Conservation (phyloP, 2,797 vertebrate genomes). For the Hypotaenidia okinawae region DNA sequence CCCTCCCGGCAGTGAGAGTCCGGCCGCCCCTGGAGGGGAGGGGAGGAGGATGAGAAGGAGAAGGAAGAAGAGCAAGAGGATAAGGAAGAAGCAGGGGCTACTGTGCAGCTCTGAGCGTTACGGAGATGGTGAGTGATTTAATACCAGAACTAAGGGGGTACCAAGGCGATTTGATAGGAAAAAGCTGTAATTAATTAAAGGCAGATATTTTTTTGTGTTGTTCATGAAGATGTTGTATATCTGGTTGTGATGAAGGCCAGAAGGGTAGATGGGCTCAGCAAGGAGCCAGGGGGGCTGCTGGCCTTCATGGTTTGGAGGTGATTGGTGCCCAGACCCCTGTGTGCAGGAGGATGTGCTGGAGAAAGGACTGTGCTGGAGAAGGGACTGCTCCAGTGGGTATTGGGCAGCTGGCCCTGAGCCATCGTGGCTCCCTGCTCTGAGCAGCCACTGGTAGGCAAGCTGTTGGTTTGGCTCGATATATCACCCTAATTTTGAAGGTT, state of each 20-base stretch:
- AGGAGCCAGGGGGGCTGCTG: background rate
- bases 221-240: background rate
- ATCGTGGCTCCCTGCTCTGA: fast-evolving
- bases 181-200: background rate
- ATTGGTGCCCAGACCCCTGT: background rate
- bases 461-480: fast-evolving
- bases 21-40: background rate
- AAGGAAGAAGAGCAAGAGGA: background rate
- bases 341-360: fast-evolving
- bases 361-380: fast-evolving
- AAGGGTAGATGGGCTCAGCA: background rate
- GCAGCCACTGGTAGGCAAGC: fast-evolving
- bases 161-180: background rate
- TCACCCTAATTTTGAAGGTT: background rate
- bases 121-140: slow-evolving; percentile 33
- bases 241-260: background rate
- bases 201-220: fast-evolving
- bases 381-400: fast-evolving
- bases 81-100: background rate
- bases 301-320: fast-evolving
- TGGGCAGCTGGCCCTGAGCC: fast-evolving
- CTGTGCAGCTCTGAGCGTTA: background rate
- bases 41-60: background rate
- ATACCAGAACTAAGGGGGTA: background rate
- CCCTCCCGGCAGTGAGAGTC: background rate